Evolutionary conservation across 2,113 vertebrate genomes (phyloP).

Genomic region (Polyodon spathula): DNA sequence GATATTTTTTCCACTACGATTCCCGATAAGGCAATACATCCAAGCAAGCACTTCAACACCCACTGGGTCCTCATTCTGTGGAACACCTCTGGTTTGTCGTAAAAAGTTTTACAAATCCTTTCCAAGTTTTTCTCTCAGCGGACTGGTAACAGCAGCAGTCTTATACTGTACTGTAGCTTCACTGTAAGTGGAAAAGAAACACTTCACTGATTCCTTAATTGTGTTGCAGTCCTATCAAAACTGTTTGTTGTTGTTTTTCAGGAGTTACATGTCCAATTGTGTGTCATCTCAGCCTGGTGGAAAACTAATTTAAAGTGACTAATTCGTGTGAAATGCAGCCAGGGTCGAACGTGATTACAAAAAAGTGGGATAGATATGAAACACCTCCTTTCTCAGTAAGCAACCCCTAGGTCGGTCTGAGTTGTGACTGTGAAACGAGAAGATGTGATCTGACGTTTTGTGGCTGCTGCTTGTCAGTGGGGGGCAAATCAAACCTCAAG

Average conservation of each 20-base stretch:
- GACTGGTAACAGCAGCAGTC: too few species aligned
- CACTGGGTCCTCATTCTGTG: constrained; percentile 43
- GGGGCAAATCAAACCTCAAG: constrained; percentile 34
- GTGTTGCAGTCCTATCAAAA: too few species aligned
- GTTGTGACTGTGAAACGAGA: too few species aligned
- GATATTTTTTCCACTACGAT: constrained; percentile 24
- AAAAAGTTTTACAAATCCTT: neutral
- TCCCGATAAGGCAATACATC: constrained; percentile 40
- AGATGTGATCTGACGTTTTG: neutral
- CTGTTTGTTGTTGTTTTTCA: too few species aligned
- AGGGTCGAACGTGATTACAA: too few species aligned
- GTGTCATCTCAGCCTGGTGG: neutral
- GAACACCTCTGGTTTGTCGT: neutral
- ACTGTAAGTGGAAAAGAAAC: too few species aligned
- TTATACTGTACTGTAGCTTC: too few species aligned
- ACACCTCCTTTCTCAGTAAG: neutral
- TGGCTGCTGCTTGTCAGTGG: constrained; percentile 39
- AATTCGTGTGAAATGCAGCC: too few species aligned
- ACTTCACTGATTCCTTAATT: too few species aligned
- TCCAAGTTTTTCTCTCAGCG: too few species aligned
- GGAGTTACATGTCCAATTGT: too few species aligned
- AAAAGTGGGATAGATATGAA: neutral
- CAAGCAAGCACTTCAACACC: constrained; percentile 34
- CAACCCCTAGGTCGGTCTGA: too few species aligned
- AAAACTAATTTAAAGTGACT: neutral